Percentiles rank a stretch among this genome's conserved stretches.
Conservation (phyloP, 2,113 vertebrate genomes). For the Leiothrix lutea region DNA sequence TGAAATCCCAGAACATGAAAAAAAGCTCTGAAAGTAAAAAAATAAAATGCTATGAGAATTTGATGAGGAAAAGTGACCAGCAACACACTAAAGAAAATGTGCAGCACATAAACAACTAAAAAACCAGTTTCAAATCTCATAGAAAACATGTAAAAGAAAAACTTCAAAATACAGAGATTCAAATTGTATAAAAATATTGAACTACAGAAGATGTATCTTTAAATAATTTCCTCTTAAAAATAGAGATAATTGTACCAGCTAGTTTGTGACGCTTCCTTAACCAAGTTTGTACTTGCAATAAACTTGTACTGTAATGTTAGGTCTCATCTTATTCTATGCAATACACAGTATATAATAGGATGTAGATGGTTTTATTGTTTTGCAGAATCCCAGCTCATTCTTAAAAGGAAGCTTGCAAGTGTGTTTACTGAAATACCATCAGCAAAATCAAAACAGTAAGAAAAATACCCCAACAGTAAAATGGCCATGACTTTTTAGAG, state of each 20-base stretch:
- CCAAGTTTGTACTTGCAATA: neutral
- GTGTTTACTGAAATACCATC: neutral
- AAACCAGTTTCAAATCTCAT: neutral
- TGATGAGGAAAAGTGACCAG: neutral
- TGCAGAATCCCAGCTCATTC: neutral
- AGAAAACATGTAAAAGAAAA: neutral
- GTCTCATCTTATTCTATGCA: neutral
- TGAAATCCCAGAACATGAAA: neutral
- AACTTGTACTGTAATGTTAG: neutral
- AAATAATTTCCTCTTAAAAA: neutral
- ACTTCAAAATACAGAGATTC: neutral
- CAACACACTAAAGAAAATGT: neutral
- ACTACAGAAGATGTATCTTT: neutral
- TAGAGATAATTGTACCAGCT: neutral
- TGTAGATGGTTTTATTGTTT: neutral
- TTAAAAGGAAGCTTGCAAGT: neutral
- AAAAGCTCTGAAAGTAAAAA: neutral
- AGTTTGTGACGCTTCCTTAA: neutral
- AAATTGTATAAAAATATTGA: neutral
- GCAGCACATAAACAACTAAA: neutral
- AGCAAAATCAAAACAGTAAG: neutral
- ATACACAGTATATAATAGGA: neutral
- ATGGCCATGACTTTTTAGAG: neutral
- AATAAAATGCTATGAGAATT: neutral
- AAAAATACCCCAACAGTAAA: neutral